Evolutionary conservation across 2,797 vertebrate genomes (phyloP), one percentile per base, ranked within the genome.

Genomic region (Phataginus tetradactyla): DNA sequence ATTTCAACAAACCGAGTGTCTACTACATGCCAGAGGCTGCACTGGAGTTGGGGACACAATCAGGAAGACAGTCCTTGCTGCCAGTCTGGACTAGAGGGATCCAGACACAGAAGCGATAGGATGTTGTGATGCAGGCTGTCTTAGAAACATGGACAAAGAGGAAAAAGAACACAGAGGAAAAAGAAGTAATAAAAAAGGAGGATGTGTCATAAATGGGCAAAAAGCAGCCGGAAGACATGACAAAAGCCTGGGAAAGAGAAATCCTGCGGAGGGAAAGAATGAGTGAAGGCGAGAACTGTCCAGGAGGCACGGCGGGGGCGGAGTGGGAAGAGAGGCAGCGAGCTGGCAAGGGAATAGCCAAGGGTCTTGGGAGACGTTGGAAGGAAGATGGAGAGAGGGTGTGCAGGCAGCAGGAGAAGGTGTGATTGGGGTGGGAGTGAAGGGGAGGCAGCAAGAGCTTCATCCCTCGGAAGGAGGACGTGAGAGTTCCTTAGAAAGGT

Each of bases 171-270:
- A 1, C 1, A 27, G n/a, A 88, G 21, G 32, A 18, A 66, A 84
- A 88, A 25, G n/a, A 51, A 59, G 59, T 45, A 81, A 49, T 86
- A 74, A 53, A 78, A 92, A 75, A 14, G 42, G 9, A 55, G 25
- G 32, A 1, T 45, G 3, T 74, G 14, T 63, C 68, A 11, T 20
- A 68, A 29, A 23, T 34, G 18, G 20, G 25, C 21, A 32, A 37
- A 86, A 81, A 57, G 15, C 45, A 84, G 32, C n/a, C 29, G 39
- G 29, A 64, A 80, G 55, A 66, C 29, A 4, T 71, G 71, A 15
- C 9, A 17, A 61, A 83, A 51, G 71, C 15, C 2, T 59, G 66
- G n/a, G 15, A 23, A 86, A 51, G 29, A 83, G 79, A 66, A 39
- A 18, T 4, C 17, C 63, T n/a, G 9, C 4, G 45, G 18, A 64